Evolutionary conservation across 2,888 invertebrate species (phyloP), one percentile per base, ranked within the genome.

Genomic region (Patella pellucida): DNA sequence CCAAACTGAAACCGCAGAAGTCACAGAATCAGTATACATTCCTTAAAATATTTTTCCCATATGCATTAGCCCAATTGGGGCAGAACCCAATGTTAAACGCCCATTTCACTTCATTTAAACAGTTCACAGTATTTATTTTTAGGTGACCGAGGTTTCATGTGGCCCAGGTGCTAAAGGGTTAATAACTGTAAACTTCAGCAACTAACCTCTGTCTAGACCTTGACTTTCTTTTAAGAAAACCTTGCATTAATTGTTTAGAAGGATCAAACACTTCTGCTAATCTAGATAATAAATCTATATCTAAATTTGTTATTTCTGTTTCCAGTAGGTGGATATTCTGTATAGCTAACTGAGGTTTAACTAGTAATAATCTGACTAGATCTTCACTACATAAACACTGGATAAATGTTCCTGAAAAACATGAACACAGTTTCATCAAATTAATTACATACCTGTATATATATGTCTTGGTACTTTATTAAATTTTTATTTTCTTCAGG

Each of bases 261-360:
- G 94, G 94, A 90, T 94, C 94, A 83, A 94, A 92, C 74, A 94
- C 91, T 67, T 91, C 88, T 4, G 92, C 92, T 78, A 94, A 89
- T 83, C 93, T 91, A 86, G 85, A 77, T 69, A 91, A 83, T 9
- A 80, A 77, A 52, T 82, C 56, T 72, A 77, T 72, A 71, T 82
- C 79, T 56, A 87, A 81, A 68, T 79, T 76, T 31, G 85, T 78
- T 54, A 91, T 81, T 50, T 84, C 80, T 50, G 86, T 82, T 56
- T 89, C 82, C 76, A 91, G 82, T 70, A 88, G 80, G 16, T 82
- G 81, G 52, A 88, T 85, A 78, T 90, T 86, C 23, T 87, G 84
- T 41, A 90, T 81, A 75, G 90, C 89, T 15, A 90, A 82, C 77
- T 86, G 84, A 12, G 91, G 91, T 62, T 87, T 87, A 15, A 85